Conservation (phyloP, 2,888 invertebrate species). For the Coleophora deauratella region DNA sequence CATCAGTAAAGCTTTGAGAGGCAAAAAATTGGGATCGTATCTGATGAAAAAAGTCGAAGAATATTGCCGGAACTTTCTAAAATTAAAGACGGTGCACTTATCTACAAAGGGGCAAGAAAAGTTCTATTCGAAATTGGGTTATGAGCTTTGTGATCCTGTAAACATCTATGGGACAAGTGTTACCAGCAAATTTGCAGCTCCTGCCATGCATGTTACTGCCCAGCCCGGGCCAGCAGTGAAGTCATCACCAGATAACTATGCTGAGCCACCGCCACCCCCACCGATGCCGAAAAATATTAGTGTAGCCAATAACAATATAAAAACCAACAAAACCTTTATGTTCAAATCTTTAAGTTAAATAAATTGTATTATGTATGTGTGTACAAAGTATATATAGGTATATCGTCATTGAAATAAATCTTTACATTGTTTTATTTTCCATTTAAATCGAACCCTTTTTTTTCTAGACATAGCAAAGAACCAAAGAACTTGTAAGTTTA, state of each 20-base stretch:
- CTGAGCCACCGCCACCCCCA: conserved; percentile 55
- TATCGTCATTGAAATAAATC: too few species aligned
- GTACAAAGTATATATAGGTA: too few species aligned
- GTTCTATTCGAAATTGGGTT: conserved; percentile 84
- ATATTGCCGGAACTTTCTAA: conserved; percentile 77
- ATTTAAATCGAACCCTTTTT: background rate
- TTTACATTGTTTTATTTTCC: background rate
- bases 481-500: too few species aligned
- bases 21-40: conserved; percentile 83
- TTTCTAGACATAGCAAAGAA: too few species aligned
- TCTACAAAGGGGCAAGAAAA: conserved; percentile 83
- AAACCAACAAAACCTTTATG: conserved; percentile 56
- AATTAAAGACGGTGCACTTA: conserved; percentile 78
- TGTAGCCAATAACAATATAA: conserved; percentile 28
- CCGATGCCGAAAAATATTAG: conserved; percentile 44
- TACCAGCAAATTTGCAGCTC: conserved; percentile 22
- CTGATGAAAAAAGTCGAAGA: conserved; percentile 84
- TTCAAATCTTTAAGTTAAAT: conserved; percentile 39
- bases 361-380: too few species aligned
- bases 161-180: conserved; percentile 76
- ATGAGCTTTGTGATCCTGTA: conserved; percentile 78
- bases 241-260: conserved; percentile 14
- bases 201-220: conserved; percentile 22
- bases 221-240: conserved; percentile 27
- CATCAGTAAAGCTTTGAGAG: conserved; percentile 80